Base-by-base conservation (phyloP, 2,888 invertebrate species). In the Lasiommata megera region DNA sequence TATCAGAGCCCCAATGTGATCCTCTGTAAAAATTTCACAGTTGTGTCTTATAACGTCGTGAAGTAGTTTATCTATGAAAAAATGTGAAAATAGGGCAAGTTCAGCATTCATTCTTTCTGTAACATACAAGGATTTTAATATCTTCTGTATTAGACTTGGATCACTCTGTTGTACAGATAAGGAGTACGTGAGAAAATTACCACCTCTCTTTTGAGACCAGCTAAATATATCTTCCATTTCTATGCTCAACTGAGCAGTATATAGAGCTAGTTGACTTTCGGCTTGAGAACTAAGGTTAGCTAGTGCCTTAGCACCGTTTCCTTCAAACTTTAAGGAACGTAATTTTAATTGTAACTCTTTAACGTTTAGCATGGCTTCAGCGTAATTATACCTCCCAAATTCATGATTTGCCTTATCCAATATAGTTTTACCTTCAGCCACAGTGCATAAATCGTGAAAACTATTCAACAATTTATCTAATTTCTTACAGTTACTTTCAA, bases 171-270 rank as follows among this genome's bases (percentile, higher is more conserved):
- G 83, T 0, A 90, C 80, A 1, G 84, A 81, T 34, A 90, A 57
- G 0, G 87, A 85, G 58, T 85, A 89, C 0, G 80, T 82, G 1
- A 84, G 69, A 54, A 72, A 79, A 60, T 77, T 72, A 0, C 85
- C 67, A n/a, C 84, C 79, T 67, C 76, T 82, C 54, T 77, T 79
- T 62, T 87, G 84, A 0, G 80, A 76, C 89, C 89, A 90, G 31
- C 76, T 75, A 56, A 90, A 90, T 14, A 89, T 79, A 31, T 85
- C 83, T 56, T 89, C 87, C 89, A 88, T 89, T 70, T 90, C 88
- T 18, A 79, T 67, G 60, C 88, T 88, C n/a, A 89, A 63, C 43
- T 88, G 82, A 1, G 89, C 87, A 16, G 74, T 73, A 56, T 84
- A 89, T 9, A 89, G 65, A 0, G 88, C 80, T 2, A 87, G 61